Evolutionary conservation across 2,113 vertebrate genomes (phyloP).

Genomic region (Ardeotis arabs): DNA sequence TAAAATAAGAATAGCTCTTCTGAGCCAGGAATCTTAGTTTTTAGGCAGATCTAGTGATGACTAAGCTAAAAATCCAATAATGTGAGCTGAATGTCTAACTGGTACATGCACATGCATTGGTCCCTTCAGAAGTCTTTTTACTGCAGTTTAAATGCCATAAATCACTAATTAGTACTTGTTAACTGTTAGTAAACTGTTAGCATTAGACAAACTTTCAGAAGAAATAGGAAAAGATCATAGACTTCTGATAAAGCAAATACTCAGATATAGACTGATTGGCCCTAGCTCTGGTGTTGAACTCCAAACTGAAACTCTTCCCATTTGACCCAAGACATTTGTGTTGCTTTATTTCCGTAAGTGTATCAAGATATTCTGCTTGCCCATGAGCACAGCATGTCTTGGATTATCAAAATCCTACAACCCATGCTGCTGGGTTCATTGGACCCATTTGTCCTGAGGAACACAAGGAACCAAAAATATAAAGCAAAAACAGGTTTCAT

Average conservation of each 20-base stretch:
- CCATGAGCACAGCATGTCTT: background rate
- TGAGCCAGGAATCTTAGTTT: background rate
- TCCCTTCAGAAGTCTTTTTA: background rate
- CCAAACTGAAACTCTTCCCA: background rate
- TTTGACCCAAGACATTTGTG: background rate
- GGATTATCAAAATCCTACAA: background rate
- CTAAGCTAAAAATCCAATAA: background rate
- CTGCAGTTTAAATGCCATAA: background rate
- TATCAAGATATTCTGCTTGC: background rate
- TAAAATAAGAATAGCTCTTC: background rate
- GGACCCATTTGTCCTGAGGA: background rate
- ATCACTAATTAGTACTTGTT: background rate
- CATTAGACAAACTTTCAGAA: background rate
- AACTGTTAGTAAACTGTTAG: background rate
- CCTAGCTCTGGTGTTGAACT: background rate
- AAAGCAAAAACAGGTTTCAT: background rate
- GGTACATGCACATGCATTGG: background rate
- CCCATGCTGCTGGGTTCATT: background rate
- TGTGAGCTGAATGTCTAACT: background rate
- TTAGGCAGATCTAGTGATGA: background rate
- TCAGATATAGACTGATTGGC: background rate
- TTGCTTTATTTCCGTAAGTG: background rate
- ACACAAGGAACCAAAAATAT: background rate
- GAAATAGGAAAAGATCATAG: background rate
- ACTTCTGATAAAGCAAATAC: background rate